Evolutionary conservation across 1,140 invertebrate species (phyloP), one percentile per base, ranked within the genome.

Genomic region (Agrilus planipennis): DNA sequence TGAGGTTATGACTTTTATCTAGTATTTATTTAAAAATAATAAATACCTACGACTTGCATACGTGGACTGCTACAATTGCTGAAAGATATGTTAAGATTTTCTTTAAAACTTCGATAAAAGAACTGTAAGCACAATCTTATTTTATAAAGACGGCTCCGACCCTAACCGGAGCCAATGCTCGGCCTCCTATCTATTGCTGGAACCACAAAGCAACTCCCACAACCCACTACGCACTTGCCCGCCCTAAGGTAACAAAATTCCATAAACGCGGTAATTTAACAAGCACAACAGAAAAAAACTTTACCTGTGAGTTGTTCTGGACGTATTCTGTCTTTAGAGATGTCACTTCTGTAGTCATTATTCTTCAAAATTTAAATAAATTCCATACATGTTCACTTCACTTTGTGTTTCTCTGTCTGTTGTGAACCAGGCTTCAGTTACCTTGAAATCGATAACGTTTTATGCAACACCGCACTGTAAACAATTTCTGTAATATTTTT

Each of bases 161-260:
- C 41, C 38, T 34, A 41, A 46, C 39, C 47, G 50, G 48, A 50
- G 50, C 47, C 47, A 54, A 49, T 44, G 52, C 50, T 52, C 51
- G 47, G 54, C 51, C 53, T 52, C 51, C 52, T 51, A 40, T 53
- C 34, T 40, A 34, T 42, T 39, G 21, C 21, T 30, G 42, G 42
- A 34, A 44, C 51, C n/a, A 55, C 54, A 55, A 53, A 55, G 54
- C 45, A 55, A 57, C 54, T 47, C 57, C 57, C 54, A 57, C 57
- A 58, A 46, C 37, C 28, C 45, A 49, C 53, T 47, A 40, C 47
- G 49, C 23, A 32, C 42, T 36, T 34, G 41, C 49, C 44, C 49
- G 50, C 50, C 50, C 53, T 45, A 50, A 50, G 42, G 40, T 41
- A 45, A 39, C 29, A 42, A 42, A 36, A n/a, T 21, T 21, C 36